Evolutionary conservation across 2,113 vertebrate species (phyloP), one percentile per base, ranked within the genome.

Genomic region (Neogale vison): DNA sequence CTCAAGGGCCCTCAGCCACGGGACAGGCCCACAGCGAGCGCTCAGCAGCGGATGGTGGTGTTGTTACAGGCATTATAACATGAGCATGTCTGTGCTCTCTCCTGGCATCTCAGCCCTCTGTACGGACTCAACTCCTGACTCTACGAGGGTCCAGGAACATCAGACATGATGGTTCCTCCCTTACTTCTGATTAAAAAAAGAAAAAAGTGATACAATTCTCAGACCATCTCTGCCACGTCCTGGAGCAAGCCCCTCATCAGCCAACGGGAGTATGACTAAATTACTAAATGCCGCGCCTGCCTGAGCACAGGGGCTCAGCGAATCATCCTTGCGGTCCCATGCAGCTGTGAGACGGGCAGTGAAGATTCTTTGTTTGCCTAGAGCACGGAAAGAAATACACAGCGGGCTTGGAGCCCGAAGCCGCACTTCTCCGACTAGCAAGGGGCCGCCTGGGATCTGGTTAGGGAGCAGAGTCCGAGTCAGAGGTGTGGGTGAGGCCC

Each of bases 1-100:
- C 13, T 34, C n/a, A n/a, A n/a, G n/a, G 34, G 11, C 34, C 24
- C 11, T 10, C 1, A 7, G 76, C 13, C 1, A 26, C 26, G 4
- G 0, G 31, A 14, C 42, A 11, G 31, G 26, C 21, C 8, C 2
- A 47, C 47, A 81, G 81, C 2, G 13, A 7, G 9, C 0, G 3
- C 72, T 39, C 3, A 0, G 0, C 6, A 34, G 14, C 6, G 0
- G 1, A 23, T 1, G 11, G 36, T 74, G 47, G 4, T 11, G 29
- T 7, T 2, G 0, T 57, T 14, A n/a, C 3, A 3, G 6, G 4
- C 34, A 26, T 0, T 4, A 50, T 1, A 24, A 36, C 0, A 0
- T 4, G 23, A 2, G 72, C 4, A 5, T 34, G 34, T 11, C 10
- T 15, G 34, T 63, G 12, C 52, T 39, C 31, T 45, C 55, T 29